Conservation (phyloP, 2,113 vertebrate genomes). For the Cavia aperea region DNA sequence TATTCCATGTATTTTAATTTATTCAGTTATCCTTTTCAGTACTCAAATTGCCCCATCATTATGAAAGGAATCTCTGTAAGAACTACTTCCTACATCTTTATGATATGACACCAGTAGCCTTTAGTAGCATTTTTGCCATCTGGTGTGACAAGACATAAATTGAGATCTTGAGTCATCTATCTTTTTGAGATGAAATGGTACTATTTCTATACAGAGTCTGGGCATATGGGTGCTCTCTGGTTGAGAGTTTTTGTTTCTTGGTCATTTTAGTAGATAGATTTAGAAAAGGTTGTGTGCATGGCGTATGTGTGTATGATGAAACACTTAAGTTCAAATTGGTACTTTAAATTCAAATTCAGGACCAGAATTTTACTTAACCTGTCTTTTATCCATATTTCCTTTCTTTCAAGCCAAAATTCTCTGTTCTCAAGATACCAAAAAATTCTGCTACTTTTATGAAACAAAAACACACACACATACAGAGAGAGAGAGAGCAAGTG, state of each 20-base stretch:
- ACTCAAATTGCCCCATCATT: background rate
- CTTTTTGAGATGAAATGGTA: background rate
- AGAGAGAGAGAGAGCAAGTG: no score
- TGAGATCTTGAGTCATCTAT: background rate
- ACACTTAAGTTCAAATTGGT: background rate
- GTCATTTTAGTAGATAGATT: background rate
- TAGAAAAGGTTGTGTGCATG: background rate
- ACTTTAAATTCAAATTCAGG: background rate
- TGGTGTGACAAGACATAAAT: background rate
- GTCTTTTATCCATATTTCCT: background rate
- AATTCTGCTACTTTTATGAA: constrained; percentile 2
- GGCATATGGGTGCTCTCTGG: background rate
- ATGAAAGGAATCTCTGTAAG: background rate
- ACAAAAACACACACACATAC: no score
- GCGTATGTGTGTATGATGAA: background rate
- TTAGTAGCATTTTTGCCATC: background rate
- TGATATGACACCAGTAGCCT: background rate
- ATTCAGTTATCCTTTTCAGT: background rate
- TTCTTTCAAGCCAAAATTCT: constrained; percentile 22
- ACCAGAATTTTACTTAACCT: background rate
- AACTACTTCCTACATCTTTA: background rate
- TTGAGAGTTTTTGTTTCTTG: background rate
- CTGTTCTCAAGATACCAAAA: background rate
- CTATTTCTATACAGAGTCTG: background rate
- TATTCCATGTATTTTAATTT: background rate